Evolutionary conservation across 92 coral and sea anemone species (phyloP).

Genomic region (Palythoa grandis): DNA sequence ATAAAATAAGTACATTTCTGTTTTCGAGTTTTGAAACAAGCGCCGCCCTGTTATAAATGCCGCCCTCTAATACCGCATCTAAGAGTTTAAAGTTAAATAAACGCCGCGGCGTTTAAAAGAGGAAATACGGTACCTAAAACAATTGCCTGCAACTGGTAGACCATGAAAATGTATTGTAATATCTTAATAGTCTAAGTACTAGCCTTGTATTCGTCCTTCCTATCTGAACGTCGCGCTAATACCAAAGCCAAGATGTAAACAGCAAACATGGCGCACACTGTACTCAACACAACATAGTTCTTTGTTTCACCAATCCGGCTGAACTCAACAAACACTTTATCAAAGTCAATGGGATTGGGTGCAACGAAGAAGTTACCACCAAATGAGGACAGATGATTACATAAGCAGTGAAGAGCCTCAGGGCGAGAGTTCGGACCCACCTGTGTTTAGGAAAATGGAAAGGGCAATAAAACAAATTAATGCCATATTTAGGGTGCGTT

Average conservation of each 20-base stretch:
- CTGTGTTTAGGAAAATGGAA: conserved; percentile 23
- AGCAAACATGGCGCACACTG: conserved; percentile 78
- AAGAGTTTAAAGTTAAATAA: too few relatives aligned
- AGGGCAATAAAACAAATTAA: background rate
- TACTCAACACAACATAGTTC: conserved; percentile 79
- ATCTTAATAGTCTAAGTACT: background rate
- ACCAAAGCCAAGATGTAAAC: conserved; percentile 79
- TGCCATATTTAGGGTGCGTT: too few relatives aligned
- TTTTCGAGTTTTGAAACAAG: too few relatives aligned
- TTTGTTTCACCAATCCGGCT: conserved; percentile 75
- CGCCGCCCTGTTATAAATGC: too few relatives aligned
- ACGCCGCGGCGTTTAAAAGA: too few relatives aligned
- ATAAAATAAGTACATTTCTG: too few relatives aligned
- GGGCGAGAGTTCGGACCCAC: conserved; percentile 75
- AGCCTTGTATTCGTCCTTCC: conserved; percentile 77
- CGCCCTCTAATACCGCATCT: too few relatives aligned
- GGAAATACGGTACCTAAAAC: too few relatives aligned
- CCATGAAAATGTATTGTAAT: too few relatives aligned
- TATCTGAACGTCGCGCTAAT: conserved; percentile 83
- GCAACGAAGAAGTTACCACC: conserved; percentile 96
- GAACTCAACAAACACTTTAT: conserved; percentile 69
- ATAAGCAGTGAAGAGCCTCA: conserved; percentile 75
- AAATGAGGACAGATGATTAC: conserved; percentile 90
- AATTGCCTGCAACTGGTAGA: too few relatives aligned
- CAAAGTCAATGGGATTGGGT: conserved; percentile 95